Evolutionary conservation across 2,113 vertebrate species (phyloP).

Genomic region (Sphaerodactylus townsendi): DNA sequence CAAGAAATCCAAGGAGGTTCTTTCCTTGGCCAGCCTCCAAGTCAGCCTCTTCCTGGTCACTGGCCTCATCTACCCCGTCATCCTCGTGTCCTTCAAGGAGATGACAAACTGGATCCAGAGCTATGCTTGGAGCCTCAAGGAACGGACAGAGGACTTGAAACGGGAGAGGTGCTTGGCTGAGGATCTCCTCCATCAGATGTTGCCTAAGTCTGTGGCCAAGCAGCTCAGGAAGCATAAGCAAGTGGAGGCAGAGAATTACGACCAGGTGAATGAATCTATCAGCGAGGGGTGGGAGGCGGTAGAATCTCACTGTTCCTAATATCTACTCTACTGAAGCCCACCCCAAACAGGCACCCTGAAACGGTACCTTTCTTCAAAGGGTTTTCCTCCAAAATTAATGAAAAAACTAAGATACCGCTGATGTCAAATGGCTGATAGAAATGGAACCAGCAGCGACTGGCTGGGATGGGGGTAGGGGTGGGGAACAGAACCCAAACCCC

Average conservation of each 20-base stretch:
- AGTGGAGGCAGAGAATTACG: slow-evolving; percentile 89
- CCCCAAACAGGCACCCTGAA: neutral
- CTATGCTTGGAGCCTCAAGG: slow-evolving; percentile 78
- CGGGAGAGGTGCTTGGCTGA: slow-evolving; percentile 81
- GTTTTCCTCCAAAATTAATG: neutral
- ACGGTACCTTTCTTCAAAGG: neutral
- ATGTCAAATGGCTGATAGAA: neutral
- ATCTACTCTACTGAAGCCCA: neutral
- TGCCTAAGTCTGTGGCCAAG: slow-evolving; percentile 87
- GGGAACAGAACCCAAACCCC: neutral
- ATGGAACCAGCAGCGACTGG: neutral
- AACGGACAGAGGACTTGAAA: slow-evolving; percentile 81
- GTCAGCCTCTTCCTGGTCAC: slow-evolving; percentile 76
- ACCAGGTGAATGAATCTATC: slow-evolving; percentile 72
- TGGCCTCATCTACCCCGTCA: slow-evolving; percentile 83
- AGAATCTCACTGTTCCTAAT: neutral
- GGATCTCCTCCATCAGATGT: slow-evolving; percentile 89
- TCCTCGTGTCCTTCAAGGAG: slow-evolving; percentile 86
- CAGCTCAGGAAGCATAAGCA: slow-evolving; percentile 82
- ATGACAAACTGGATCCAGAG: slow-evolving; percentile 87
- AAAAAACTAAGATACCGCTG: no score
- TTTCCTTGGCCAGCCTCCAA: slow-evolving; percentile 77
- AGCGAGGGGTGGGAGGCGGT: no score
- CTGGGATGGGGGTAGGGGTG: accelerated
- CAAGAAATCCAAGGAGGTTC: slow-evolving; percentile 70